These are phyloP conservation scores for Poeciliopsis turneri DNA, from an alignment of 2,797 vertebrate genomes.

Conservation along the genomic window DNA sequence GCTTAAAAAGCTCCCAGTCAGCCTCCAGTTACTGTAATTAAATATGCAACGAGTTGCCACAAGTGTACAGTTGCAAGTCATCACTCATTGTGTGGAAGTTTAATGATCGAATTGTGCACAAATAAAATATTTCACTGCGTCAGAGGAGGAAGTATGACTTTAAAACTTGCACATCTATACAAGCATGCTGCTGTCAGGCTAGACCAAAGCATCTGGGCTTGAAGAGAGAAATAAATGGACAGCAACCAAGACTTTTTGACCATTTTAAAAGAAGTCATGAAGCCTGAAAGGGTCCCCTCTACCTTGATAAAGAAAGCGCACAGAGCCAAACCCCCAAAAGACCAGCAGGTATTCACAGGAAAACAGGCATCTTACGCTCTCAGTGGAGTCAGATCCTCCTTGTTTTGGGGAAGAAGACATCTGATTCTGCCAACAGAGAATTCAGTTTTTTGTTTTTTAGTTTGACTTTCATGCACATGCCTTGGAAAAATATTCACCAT, in stretches of 20 bases:
- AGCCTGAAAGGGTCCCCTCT: slow-evolving; percentile 43
- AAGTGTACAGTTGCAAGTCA: slow-evolving; percentile 27
- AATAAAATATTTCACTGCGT: slow-evolving; percentile 29
- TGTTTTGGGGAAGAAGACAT: slow-evolving; percentile 62
- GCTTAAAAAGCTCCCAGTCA: slow-evolving; percentile 28
- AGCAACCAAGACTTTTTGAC: slow-evolving; percentile 49
- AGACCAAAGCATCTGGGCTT: slow-evolving; percentile 19
- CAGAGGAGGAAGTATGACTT: slow-evolving; percentile 21
- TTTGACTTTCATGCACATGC: neutral
- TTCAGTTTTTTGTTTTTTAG: slow-evolving; percentile 34
- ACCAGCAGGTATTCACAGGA: slow-evolving; percentile 45
- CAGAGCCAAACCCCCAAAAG: slow-evolving; percentile 47
- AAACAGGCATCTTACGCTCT: slow-evolving; percentile 77
- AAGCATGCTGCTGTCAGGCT: slow-evolving; percentile 15
- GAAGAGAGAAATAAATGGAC: slow-evolving; percentile 49
- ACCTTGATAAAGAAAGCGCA: slow-evolving; percentile 52
- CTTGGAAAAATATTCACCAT: neutral
- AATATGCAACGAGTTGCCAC: slow-evolving; percentile 20
- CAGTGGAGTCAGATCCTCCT: slow-evolving; percentile 69
- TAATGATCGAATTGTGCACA: slow-evolving; percentile 5
- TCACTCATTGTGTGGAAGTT: slow-evolving; percentile 19
- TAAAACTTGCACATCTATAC: slow-evolving; percentile 18
- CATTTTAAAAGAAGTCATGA: slow-evolving; percentile 42
- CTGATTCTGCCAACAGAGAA: slow-evolving; percentile 82
- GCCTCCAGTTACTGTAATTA: slow-evolving; percentile 21